A percentile compares a stretch with the other conserved stretches of the same genome.
Conservation (phyloP, 2,797 vertebrate genomes). For the Myiothlypis coronata region DNA sequence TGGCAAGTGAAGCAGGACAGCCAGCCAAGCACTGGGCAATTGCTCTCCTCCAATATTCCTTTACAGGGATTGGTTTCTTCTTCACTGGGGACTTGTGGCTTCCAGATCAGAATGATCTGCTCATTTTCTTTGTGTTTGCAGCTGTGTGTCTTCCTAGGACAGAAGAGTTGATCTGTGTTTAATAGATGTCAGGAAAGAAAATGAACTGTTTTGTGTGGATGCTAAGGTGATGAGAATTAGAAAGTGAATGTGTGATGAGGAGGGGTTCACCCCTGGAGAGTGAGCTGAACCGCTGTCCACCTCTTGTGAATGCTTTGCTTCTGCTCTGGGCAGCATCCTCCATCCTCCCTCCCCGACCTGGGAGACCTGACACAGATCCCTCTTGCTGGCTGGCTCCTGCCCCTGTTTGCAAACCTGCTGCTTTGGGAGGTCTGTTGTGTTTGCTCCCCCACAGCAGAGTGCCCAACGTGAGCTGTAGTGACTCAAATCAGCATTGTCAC, state of each 20-base stretch:
- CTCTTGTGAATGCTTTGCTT: not conserved
- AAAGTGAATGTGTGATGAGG: not conserved
- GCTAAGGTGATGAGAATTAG: not conserved
- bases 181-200: not conserved
- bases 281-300: not conserved
- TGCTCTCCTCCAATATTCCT: not conserved
- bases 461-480: not conserved
- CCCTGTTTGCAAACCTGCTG: rapidly evolving
- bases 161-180: not conserved
- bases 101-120: not conserved
- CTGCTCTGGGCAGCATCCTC: not conserved
- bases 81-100: not conserved
- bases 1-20: not conserved
- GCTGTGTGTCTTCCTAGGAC: not conserved
- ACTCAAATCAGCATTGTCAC: not conserved
- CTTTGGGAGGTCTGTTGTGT: not conserved
- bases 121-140: not conserved
- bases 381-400: not conserved
- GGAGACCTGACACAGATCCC: not conserved
- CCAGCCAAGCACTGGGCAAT: not conserved
- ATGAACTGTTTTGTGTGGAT: rapidly evolving
- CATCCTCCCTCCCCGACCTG: rapidly evolving
- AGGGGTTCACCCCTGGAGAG: not conserved
- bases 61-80: not conserved
- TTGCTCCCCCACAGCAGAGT: not conserved